A percentile compares a stretch with the other conserved stretches of the same genome.
Conservation (phyloP, 2,888 invertebrate genomes). For the Xanthia icteritia region DNA sequence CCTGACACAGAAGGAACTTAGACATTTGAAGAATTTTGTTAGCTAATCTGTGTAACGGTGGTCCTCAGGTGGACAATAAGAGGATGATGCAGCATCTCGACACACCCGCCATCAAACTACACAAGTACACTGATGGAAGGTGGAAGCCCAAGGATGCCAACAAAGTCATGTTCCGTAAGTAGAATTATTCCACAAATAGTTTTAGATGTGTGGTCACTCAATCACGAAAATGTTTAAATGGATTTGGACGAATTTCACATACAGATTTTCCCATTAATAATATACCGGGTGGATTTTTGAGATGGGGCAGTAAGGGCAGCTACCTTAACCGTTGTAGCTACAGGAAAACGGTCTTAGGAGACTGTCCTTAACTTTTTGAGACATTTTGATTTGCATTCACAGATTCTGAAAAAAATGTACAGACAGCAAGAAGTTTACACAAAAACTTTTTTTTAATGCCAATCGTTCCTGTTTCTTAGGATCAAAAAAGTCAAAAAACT, state of each 20-base stretch:
- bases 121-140: constrained; percentile 93
- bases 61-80: constrained; percentile 94
- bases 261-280: no score
- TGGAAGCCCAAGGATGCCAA: constrained; percentile 91
- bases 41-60: background rate
- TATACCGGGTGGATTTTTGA: no score
- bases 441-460: no score
- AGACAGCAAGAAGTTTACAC: no score
- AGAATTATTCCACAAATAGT: background rate
- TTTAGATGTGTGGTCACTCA: background rate
- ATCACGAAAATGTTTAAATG: background rate
- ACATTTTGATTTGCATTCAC: no score
- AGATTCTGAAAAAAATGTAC: no score
- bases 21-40: background rate
- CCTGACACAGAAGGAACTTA: background rate
- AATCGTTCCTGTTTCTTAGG: no score
- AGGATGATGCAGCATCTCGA: constrained; percentile 92
- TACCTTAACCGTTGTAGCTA: no score
- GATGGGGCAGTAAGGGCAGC: no score
- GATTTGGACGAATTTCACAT: background rate
- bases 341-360: no score
- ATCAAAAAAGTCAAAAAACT: no score
- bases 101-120: constrained; percentile 93
- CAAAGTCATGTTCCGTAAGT: constrained; percentile 83
- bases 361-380: no score